phyloP scores from a whole-genome alignment of 1,140 invertebrate genomes.

The Procambarus clarkii region DNA sequence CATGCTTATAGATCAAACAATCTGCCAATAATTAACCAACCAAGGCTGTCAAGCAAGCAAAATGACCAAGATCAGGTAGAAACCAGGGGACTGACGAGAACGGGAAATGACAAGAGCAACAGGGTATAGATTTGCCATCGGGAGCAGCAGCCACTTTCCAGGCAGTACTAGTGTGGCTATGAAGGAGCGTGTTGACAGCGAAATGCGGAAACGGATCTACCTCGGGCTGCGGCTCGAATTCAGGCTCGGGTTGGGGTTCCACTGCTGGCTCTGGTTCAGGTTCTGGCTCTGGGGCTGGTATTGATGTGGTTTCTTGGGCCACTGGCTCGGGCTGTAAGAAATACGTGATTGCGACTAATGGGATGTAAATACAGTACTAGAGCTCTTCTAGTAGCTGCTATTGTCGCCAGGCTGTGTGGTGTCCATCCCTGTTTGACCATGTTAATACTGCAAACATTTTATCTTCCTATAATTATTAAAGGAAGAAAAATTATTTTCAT shows the following conservation, averaged over 20 bases:
- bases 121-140: not conserved
- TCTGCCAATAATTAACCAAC: not conserved
- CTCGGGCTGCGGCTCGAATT: constrained; percentile 25
- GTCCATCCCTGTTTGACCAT: not conserved
- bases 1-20: not conserved
- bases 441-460: not conserved
- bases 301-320: constrained; percentile 22
- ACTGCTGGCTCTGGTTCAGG: constrained; percentile 37
- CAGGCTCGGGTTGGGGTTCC: constrained; percentile 12
- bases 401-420: not conserved
- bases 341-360: constrained; percentile 32
- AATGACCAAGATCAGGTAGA: not conserved
- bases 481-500: not conserved
- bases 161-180: constrained; percentile 6
- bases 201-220: constrained; percentile 28
- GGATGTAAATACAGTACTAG: not conserved
- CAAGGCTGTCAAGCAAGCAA: not conserved
- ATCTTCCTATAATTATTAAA: not conserved
- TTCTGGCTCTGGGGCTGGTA: constrained; percentile 6
- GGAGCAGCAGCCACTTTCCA: not conserved
- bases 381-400: not conserved
- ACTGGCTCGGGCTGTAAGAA: constrained; percentile 60
- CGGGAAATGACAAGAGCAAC: not conserved
- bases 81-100: not conserved
- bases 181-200: not conserved